These are phyloP conservation scores for Monomorium pharaonis DNA, from an alignment of 1,140 invertebrate genomes.

Conservation along the genomic window DNA sequence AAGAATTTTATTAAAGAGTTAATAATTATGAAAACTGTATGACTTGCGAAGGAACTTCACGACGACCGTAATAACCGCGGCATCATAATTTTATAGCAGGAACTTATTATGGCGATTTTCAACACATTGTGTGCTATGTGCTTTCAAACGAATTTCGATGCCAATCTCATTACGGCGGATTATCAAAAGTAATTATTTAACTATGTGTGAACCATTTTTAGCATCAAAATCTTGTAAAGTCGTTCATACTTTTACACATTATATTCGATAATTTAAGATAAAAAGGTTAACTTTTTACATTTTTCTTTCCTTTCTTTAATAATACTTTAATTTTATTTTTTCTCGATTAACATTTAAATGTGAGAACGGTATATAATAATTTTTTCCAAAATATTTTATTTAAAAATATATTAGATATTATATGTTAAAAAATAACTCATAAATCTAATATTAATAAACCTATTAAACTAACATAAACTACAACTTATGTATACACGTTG, in stretches of 20 bases:
- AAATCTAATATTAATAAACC: conserved; percentile 1
- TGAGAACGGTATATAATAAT: neutral
- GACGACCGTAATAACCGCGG: conserved; percentile 1
- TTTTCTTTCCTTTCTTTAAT: neutral
- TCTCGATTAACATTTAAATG: neutral
- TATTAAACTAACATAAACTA: neutral
- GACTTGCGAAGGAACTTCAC: neutral
- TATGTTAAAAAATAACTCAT: neutral
- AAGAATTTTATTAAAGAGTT: neutral
- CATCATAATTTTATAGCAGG: conserved; percentile 15
- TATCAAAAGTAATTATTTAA: conserved; percentile 35
- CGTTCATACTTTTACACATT: neutral
- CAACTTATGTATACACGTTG: neutral
- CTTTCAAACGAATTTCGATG: conserved; percentile 14
- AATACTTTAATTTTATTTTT: neutral
- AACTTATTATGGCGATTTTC: conserved; percentile 9
- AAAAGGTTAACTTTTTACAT: neutral
- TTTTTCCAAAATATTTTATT: conserved; percentile 2
- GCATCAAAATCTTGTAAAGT: neutral
- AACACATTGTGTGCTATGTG: neutral
- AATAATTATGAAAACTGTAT: conserved; percentile 46
- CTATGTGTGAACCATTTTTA: conserved; percentile 15
- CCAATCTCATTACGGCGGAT: conserved; percentile 32
- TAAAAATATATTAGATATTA: neutral
- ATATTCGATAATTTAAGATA: neutral